Base-by-base conservation (phyloP, 2,113 vertebrate genomes). In the Struthidea cinerea region DNA sequence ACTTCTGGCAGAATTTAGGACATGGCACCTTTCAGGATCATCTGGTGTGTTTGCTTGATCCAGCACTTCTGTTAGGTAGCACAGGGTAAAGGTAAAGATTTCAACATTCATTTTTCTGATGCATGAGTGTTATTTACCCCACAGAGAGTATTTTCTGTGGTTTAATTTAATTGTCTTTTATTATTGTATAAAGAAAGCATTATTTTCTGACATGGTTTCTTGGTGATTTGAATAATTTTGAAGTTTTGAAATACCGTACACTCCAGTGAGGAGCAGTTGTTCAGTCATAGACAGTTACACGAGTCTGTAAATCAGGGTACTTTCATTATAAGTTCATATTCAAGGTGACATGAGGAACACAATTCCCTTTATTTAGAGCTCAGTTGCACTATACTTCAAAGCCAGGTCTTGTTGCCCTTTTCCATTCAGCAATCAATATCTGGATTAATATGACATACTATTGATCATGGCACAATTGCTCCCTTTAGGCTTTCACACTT, bases 391-490 rank as follows among this genome's bases (percentile, higher is more conserved):
- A 59, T 86, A 88, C 89, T 95, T 97, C 65, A 87, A 68, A 94
- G 73, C 71, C 92, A 92, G 77, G 57, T 83, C 96, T 97, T 80
- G 63, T 95, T 97, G 79, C 50, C 60, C 21, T 93, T 94, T 84
- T 61, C 84, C 90, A 81, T 92, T 35, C 83, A 88, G 30, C 80
- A 94, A 59, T 97, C 97, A 95, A 82, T 98, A 96, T 78, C 65
- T 86, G 83, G 71, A 94, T 97, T 97, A 95, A 94, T 94, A 80
- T 94, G 95, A 94, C 95, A 94, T 77, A 68, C 12, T 42, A 90
- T 95, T 97, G 97, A 95, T 94, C 32, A 32, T 97, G 98, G 95
- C 93, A 98, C 96, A 97, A 96, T 89, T 96, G 67, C n/a, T 89
- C 65, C 59, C 93, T 78, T 84, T 47, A 92, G 95, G 91, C 96